phyloP scores from a whole-genome alignment of 1,140 invertebrate species.

The Pachypeltis micranthus region DNA sequence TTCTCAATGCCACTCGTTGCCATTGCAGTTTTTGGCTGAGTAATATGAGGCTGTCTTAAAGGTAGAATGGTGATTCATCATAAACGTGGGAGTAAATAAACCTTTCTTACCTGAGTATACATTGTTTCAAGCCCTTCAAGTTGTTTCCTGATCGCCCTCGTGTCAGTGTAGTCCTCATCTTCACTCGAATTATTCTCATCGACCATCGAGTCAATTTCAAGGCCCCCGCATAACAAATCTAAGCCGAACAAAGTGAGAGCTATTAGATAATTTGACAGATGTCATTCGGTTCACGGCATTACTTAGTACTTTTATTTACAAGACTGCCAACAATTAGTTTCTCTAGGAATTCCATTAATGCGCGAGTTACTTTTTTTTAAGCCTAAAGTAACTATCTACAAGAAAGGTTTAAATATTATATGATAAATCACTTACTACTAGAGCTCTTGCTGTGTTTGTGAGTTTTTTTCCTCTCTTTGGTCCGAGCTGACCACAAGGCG shows the following conservation, averaged over 20 bases:
- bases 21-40: background rate
- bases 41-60: too few species aligned
- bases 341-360: too few species aligned
- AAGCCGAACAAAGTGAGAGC: too few species aligned
- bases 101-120: conserved; percentile 55
- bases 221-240: conserved; percentile 33
- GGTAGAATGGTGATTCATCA: too few species aligned
- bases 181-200: conserved; percentile 45
- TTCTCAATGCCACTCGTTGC: too few species aligned
- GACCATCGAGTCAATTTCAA: conserved; percentile 70
- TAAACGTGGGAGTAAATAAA: background rate
- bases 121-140: conserved; percentile 76
- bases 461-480: background rate
- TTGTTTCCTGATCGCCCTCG: conserved; percentile 65
- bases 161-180: conserved; percentile 65
- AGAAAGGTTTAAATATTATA: too few species aligned
- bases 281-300: too few species aligned
- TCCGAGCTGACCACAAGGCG: conserved; percentile 8
- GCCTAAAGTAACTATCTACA: too few species aligned
- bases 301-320: too few species aligned
- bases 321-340: too few species aligned
- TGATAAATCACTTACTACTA: conserved; percentile 13
- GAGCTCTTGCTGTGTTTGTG: conserved; percentile 11
- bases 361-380: too few species aligned
- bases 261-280: too few species aligned